Evolutionary conservation across 2,888 invertebrate genomes (phyloP), one percentile per base, ranked within the genome.

Genomic region (Pseudolycoriella hygida): DNA sequence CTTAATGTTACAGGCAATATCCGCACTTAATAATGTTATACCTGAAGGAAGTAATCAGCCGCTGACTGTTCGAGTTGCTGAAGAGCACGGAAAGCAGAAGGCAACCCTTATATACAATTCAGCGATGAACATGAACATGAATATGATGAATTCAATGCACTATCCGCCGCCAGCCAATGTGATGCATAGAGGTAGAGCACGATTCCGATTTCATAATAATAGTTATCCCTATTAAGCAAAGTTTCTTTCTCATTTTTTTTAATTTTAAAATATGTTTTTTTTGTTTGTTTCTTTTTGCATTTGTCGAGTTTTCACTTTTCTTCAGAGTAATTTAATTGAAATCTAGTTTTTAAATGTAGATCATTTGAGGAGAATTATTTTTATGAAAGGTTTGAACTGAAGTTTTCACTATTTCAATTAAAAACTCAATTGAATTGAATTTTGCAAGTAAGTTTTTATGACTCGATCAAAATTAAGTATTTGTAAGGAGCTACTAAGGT

Each of bases 41-140:
- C 80, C 87, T 44, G 82, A 84, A 53, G 89, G 87, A 51, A 81
- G 83, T 48, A 77, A 80, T 49, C 82, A 87, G 59, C 83, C 89
- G 17, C 69, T 94, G 40, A 76, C 80, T 52, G 87, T 93, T 18
- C 66, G 72, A 40, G 63, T 73, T 51, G 66, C 66, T 46, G 66
- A 66, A 55, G 66, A 66, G 54, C 66, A 66, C 50, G 66, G 66
- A 50, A 63, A 64, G 55, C 59, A 60, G 49, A 65, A 66, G 56
- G 65, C 65, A 47, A 59, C 61, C 46, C 56, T 59, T 43, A 63
- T 61, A 50, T 46, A 43, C 37, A 30, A 34, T 32, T 2, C 25
- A 2, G 17, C 42, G 31, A 45, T 45, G 45, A 45, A 45, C 20
- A 39, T 39, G 39, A 14, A 17, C 11, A 25, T 25, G 20, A 41